A percentile compares a stretch with the other conserved stretches of the same genome.
Conservation (phyloP, 2,888 invertebrate genomes). For the Aromia moschata region DNA sequence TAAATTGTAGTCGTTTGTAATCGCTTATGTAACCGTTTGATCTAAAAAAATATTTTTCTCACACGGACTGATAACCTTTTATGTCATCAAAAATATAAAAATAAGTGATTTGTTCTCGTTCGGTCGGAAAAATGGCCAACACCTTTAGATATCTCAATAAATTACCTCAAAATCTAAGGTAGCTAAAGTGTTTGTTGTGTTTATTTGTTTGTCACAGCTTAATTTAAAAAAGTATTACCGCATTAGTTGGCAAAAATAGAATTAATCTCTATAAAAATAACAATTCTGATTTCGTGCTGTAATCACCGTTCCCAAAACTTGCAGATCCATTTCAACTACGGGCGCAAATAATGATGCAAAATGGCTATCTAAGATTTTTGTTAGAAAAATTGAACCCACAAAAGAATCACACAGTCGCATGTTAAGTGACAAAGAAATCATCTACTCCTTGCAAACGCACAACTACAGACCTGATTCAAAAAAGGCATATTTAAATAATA, state of each 20-base stretch:
- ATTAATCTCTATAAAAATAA: conserved; percentile 1
- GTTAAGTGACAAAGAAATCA: conserved; percentile 94
- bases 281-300: background rate
- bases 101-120: conserved; percentile 29
- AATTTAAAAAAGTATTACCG: conserved; percentile 16
- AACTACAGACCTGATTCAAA: conserved; percentile 91
- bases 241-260: conserved; percentile 16
- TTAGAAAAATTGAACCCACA: conserved; percentile 91
- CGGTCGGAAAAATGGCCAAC: conserved; percentile 53
- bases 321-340: conserved; percentile 57
- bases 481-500: conserved; percentile 87
- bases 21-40: conserved; percentile 6
- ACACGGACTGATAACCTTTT: conserved; percentile 48
- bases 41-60: conserved; percentile 22
- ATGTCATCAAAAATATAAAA: conserved; percentile 49
- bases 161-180: conserved; percentile 54
- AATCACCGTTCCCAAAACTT: background rate
- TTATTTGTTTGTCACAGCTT: conserved; percentile 2
- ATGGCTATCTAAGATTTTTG: conserved; percentile 91
- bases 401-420: conserved; percentile 97
- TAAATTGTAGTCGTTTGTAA: conserved; percentile 9
- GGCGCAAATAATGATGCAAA: conserved; percentile 70
- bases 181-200: conserved; percentile 27
- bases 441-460: conserved; percentile 95
- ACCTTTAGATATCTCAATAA: conserved; percentile 52